These are phyloP conservation scores for Tuberolachnus salignus DNA, from an alignment of 2,888 invertebrate species.

Conservation along the genomic window DNA sequence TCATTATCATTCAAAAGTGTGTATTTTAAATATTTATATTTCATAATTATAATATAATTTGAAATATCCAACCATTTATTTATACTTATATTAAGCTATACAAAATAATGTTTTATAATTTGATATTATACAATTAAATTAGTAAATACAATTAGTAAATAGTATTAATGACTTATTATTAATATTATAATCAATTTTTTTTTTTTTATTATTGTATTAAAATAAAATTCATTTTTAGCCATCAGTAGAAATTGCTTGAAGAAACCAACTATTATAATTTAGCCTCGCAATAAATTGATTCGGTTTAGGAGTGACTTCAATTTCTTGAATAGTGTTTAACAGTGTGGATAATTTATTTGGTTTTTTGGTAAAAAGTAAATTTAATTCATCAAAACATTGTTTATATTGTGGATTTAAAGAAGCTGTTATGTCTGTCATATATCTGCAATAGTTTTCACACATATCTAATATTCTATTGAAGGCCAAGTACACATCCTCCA, in stretches of 20 bases:
- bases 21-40: neutral
- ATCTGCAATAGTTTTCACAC: constrained; percentile 48
- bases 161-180: neutral
- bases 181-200: neutral
- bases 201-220: neutral
- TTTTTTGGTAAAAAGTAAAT: constrained; percentile 43
- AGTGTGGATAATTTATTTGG: constrained; percentile 64
- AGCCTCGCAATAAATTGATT: constrained; percentile 40
- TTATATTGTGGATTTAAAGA: constrained; percentile 45
- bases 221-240: neutral
- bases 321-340: constrained; percentile 24
- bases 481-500: constrained; percentile 30
- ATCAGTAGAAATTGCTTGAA: neutral
- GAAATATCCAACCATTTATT: too few relatives aligned
- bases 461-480: constrained; percentile 45
- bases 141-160: too few relatives aligned
- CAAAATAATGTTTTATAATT: too few relatives aligned
- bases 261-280: constrained; percentile 44
- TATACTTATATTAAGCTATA: neutral
- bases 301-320: constrained; percentile 39
- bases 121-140: too few relatives aligned
- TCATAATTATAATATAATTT: too few relatives aligned
- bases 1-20: neutral
- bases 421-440: constrained; percentile 39
- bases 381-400: constrained; percentile 35